A percentile compares a stretch with the other conserved stretches of the same genome.
phyloP scores from a whole-genome alignment of 2,113 vertebrate species.

The Entelurus aequoreus region DNA sequence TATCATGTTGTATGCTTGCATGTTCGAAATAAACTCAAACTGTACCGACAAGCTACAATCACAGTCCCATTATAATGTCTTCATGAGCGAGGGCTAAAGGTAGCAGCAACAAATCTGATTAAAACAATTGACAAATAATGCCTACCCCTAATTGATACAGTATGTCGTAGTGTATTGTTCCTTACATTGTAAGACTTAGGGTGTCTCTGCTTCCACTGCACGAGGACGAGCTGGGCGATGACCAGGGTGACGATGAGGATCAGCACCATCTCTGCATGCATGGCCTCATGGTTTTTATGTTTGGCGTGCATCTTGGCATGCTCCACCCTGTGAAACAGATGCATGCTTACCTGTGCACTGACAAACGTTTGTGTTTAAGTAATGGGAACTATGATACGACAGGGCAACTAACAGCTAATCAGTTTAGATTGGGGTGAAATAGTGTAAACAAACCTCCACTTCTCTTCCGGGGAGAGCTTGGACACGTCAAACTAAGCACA shows the following conservation, averaged over 20 bases:
- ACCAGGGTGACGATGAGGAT: conserved; percentile 96
- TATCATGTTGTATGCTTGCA: no score
- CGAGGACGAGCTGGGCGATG: conserved; percentile 90
- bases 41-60: no score
- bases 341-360: conserved; percentile 11
- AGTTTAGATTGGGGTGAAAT: neutral
- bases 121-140: no score
- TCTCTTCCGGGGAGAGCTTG: conserved; percentile 88
- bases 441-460: conserved; percentile 85
- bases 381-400: neutral
- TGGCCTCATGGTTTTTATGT: conserved; percentile 95
- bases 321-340: conserved; percentile 78
- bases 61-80: no score
- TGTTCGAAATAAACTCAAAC: no score
- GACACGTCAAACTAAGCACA: conserved; percentile 81
- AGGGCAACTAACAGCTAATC: neutral
- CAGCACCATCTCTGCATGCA: conserved; percentile 99
- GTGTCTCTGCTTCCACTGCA: conserved; percentile 98
- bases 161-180: neutral
- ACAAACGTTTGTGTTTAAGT: neutral
- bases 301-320: conserved; percentile 96
- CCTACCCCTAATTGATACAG: no score
- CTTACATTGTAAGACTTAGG: conserved; percentile 97
- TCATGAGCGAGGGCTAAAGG: no score
- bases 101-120: no score